phyloP scores from a whole-genome alignment of 2,113 vertebrate species.

The Neogale vison region DNA sequence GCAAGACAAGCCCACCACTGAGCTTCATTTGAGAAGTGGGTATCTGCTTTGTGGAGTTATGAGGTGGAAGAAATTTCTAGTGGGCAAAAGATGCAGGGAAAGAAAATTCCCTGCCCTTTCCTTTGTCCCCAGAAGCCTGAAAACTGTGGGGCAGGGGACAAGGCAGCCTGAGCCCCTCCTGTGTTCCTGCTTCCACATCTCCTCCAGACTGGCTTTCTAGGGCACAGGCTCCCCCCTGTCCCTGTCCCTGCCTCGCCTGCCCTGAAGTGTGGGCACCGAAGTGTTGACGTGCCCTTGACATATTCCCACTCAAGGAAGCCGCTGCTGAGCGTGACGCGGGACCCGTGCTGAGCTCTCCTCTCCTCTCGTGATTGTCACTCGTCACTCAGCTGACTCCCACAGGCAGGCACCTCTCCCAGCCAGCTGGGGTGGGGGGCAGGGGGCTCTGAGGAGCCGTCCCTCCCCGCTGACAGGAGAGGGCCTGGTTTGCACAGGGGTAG shows the following conservation, averaged over 20 bases:
- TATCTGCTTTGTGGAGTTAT: background rate
- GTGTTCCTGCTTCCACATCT: background rate
- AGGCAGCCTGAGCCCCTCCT: background rate
- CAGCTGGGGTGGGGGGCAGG: background rate
- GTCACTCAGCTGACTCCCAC: background rate
- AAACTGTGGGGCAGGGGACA: background rate
- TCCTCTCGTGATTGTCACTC: background rate
- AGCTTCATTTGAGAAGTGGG: background rate
- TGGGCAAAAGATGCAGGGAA: background rate
- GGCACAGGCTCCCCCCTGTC: background rate
- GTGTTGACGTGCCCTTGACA: conserved; percentile 56
- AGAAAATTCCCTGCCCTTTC: too few species aligned
- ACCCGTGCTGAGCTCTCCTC: background rate
- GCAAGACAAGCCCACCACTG: background rate
- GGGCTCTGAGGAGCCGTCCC: background rate
- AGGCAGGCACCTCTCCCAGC: background rate
- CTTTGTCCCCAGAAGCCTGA: too few species aligned
- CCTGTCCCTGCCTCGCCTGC: background rate
- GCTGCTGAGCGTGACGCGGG: background rate
- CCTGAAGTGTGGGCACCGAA: background rate
- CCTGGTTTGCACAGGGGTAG: background rate
- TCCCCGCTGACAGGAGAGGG: background rate
- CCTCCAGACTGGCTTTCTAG: background rate
- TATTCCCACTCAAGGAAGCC: background rate
- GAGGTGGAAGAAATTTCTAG: background rate